These are phyloP conservation scores for Caenorhabditis sp. DNA, from an alignment of 2,888 invertebrate species.

Conservation along the genomic window DNA sequence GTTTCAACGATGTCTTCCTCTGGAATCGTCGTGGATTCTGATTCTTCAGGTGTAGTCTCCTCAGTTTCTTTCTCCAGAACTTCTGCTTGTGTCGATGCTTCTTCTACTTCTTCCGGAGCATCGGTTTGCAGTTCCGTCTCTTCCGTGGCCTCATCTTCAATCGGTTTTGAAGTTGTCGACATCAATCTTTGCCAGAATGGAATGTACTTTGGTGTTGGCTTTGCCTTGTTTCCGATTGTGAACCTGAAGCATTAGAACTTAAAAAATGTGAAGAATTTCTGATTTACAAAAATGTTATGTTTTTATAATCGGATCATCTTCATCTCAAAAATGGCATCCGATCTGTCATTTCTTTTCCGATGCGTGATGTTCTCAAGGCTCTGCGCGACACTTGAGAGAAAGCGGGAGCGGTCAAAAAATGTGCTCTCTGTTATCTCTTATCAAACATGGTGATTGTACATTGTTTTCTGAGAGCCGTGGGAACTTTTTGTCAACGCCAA, in stretches of 20 bases:
- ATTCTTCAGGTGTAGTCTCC: slow-evolving; percentile 33
- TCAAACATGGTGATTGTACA: slow-evolving; percentile 55
- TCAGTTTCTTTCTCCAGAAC: slow-evolving; percentile 43
- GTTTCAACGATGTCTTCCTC: slow-evolving; percentile 64
- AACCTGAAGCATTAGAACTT: slow-evolving; percentile 65
- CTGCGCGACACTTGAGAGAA: slow-evolving; percentile 37
- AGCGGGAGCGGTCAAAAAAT: slow-evolving; percentile 54
- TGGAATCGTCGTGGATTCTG: slow-evolving; percentile 52
- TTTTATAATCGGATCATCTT: slow-evolving; percentile 5
- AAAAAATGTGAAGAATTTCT: background rate
- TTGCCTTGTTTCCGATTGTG: slow-evolving; percentile 76
- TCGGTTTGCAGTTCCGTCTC: slow-evolving; percentile 54
- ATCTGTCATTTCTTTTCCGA: slow-evolving; percentile 27
- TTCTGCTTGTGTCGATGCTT: slow-evolving; percentile 53
- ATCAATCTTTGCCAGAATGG: slow-evolving; percentile 82
- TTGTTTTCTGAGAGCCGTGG: slow-evolving; percentile 58
- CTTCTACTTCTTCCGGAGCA: slow-evolving; percentile 65
- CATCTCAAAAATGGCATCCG: slow-evolving; percentile 13
- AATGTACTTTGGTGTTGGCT: slow-evolving; percentile 78
- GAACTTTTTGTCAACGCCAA: slow-evolving; percentile 34
- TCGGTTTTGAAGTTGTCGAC: slow-evolving; percentile 71
- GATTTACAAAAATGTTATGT: slow-evolving; percentile 20
- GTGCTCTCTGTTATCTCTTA: slow-evolving; percentile 34
- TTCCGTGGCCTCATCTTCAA: slow-evolving; percentile 60
- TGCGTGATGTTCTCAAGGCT: slow-evolving; percentile 61